Base-by-base conservation (phyloP, 2,888 invertebrate genomes). In the Coelinius sp. region DNA sequence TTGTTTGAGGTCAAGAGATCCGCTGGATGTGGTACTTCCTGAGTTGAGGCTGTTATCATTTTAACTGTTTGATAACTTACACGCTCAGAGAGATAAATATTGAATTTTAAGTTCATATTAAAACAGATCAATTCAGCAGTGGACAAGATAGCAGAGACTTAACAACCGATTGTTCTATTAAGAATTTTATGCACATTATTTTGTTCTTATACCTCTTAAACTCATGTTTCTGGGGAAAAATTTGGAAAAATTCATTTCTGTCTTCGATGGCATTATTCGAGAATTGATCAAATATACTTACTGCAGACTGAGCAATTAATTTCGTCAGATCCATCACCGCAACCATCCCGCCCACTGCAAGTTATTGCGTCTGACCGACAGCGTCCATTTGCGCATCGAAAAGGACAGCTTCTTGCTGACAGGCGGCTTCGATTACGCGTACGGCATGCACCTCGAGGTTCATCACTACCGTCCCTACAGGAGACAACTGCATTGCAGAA, bases 321-420 rank as follows among this genome's bases (percentile, higher is more conserved):
- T 88, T 97, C 97, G 84, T 97, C 97, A 52, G 94, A 94, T 79
- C 94, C 94, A 89, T 97, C 97, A 6, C 97, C 97, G 83, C 97
- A 97, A 20, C 97, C 97, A 86, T 97, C 96, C 46, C 94, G 91
- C 25, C 97, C 97, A 12, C 95, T 96, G 88, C 97, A 97, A 2
- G 95, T 93, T 74, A 97, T 95, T 0, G 97, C 96, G 71, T 95
- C 94, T 63, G 96, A 95, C 70, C 97, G 91, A 86, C 97, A 97
- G 72, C 95, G 90, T 1, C 96, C 96, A 87, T 97, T 97, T 75
- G 92, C 93, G 88, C 97, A 97, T 38, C 94, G 91, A 85, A 96
- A 92, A 44, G 96, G 96, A 83, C 96, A 97, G 83, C 91, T 91
- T 80, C 92, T 92, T 3, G 89, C 86, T 1, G 88, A 81, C 8